Evolutionary conservation across 2,113 vertebrate species (phyloP).

Genomic region (Typhlomys cinereus): DNA sequence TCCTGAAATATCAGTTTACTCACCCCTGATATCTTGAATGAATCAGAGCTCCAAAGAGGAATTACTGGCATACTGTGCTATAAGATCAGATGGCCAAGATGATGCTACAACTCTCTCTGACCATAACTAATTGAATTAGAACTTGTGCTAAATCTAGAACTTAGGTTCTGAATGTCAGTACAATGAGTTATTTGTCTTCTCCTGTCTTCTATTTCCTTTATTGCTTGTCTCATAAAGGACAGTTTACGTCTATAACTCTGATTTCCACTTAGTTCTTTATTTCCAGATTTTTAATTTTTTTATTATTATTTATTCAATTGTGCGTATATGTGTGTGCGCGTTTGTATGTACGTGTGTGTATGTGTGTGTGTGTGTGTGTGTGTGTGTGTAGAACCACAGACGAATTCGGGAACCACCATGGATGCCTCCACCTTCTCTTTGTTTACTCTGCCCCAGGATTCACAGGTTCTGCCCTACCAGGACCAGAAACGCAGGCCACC

Average conservation of each 20-base stretch:
- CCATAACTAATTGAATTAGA: slow-evolving; percentile 57
- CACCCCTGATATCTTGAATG: slow-evolving; percentile 41
- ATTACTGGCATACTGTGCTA: not conserved
- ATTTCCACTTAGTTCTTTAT: not conserved
- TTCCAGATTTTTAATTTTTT: no score
- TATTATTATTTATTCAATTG: no score
- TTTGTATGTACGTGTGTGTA: no score
- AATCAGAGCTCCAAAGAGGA: slow-evolving; percentile 61
- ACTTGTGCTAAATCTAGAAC: slow-evolving; percentile 16
- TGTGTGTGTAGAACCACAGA: no score
- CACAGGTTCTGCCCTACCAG: no score
- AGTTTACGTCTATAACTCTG: not conserved
- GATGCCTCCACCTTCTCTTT: no score
- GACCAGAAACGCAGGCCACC: no score
- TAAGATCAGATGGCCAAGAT: slow-evolving; percentile 46
- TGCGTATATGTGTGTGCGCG: no score
- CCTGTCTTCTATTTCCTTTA: not conserved
- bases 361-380: no score
- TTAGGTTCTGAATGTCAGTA: not conserved
- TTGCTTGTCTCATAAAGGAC: not conserved
- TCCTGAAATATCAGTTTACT: slow-evolving; percentile 52
- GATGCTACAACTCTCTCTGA: slow-evolving; percentile 17
- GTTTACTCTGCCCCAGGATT: no score
- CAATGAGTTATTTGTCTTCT: not conserved
- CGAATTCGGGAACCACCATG: no score